Evolutionary conservation across 1,140 invertebrate species (phyloP), one percentile per base, ranked within the genome.

Genomic region (Bilobella aurantiaca): DNA sequence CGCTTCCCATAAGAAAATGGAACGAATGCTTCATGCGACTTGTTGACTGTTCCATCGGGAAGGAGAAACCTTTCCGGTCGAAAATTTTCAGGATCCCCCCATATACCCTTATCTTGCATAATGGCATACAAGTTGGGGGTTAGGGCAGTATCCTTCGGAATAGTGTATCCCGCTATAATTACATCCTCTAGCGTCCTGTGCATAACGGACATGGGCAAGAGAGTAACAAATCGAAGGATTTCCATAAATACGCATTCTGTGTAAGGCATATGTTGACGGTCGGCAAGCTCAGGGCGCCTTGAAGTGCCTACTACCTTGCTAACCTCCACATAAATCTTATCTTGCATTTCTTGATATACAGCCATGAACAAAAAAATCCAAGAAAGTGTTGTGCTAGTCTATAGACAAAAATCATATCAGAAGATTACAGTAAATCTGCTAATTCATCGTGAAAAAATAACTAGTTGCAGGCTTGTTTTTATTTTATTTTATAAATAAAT

Each of bases 41-140:
- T 16, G 25, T 16, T 23, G 14, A 23, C 23, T 12, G 49, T 53
- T 12, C 49, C 49, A 16, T 53, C 49, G 14, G 49, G 8, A 5
- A 16, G 49, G 23, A 81, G 62, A 75, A 80, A 81, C 62, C 79
- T 74, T 49, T 80, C 77, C 2, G 80, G 80, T 23, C 71, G 68
- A 66, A 78, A 81, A 25, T 58, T 64, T 23, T 77, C 71, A 1
- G 80, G 79, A 3, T 79, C 71, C 1, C 75, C 73, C 68, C 79
- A 81, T 18, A 76, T 62, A 12, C 69, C 68, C 0, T 75, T 69
- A 70, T 81, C 75, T 25, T 76, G 75, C 64, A 75, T 75, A 73
- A 79, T 76, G 0, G 74, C 74, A 53, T 74, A 79, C 25, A 78
- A 61, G 64, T 81, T 80, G 3, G 76, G 75, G 0, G 79, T 65